phyloP scores from a whole-genome alignment of 2,113 vertebrate species.

The Campylomormyrus tamandua region DNA sequence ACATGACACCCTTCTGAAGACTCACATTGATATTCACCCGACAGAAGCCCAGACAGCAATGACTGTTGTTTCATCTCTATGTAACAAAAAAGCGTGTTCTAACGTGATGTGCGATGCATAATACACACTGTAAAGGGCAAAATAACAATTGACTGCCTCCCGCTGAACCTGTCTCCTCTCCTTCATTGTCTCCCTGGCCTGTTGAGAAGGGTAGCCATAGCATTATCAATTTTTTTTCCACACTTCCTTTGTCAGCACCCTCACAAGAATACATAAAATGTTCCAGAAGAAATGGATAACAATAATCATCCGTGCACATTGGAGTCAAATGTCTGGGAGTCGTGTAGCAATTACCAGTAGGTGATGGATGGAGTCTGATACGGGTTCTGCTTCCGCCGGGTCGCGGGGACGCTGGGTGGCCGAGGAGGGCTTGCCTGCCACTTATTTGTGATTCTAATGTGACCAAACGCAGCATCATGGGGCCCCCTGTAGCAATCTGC shows the following conservation, averaged over 20 bases:
- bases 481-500: too few relatives aligned
- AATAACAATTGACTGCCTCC: not conserved
- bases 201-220: not conserved
- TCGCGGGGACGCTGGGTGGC: not conserved
- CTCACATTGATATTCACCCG: not conserved
- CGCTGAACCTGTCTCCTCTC: not conserved
- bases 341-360: not conserved
- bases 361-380: not conserved
- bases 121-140: not conserved
- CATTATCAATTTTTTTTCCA: not conserved
- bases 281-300: slow-evolving; percentile 4
- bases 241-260: not conserved
- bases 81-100: not conserved
- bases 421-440: not conserved
- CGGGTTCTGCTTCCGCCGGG: not conserved
- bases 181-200: not conserved
- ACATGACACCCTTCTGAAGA: not conserved
- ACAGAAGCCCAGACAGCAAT: not conserved
- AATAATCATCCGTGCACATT: not conserved
- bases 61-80: not conserved
- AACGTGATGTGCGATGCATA: not conserved
- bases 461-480: not conserved
- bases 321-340: slow-evolving; percentile 6
- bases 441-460: not conserved
- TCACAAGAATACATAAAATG: not conserved